These are phyloP conservation scores for Troilus luridus DNA, from an alignment of 2,888 invertebrate genomes.

Conservation along the genomic window DNA sequence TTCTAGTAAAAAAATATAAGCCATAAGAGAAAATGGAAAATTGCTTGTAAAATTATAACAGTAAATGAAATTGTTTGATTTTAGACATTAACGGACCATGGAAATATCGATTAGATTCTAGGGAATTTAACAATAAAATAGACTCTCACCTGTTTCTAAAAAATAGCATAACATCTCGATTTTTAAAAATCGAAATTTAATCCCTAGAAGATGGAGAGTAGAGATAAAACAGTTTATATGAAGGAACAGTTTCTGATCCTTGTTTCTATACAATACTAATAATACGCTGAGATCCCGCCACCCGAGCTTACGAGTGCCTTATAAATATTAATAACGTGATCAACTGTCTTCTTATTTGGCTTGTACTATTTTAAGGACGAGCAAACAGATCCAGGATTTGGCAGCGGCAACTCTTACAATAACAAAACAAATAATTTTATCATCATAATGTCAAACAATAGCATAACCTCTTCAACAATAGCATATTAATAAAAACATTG, in stretches of 20 bases:
- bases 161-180: no score
- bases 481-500: no score
- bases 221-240: background rate
- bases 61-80: no score
- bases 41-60: no score
- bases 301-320: background rate
- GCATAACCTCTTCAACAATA: background rate
- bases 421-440: background rate
- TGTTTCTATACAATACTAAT: no score
- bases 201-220: background rate
- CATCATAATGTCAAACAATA: background rate
- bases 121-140: no score
- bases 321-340: constrained; percentile 21
- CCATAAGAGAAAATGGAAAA: no score
- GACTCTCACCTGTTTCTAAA: background rate
- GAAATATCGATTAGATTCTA: no score
- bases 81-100: no score
- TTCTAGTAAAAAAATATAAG: no score
- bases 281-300: background rate
- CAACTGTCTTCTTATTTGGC: constrained; percentile 6
- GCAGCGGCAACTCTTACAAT: background rate
- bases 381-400: background rate
- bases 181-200: no score
- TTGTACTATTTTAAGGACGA: background rate
- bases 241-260: no score